Conservation (phyloP, 2,113 vertebrate species). For the Phocoena phocoena region DNA sequence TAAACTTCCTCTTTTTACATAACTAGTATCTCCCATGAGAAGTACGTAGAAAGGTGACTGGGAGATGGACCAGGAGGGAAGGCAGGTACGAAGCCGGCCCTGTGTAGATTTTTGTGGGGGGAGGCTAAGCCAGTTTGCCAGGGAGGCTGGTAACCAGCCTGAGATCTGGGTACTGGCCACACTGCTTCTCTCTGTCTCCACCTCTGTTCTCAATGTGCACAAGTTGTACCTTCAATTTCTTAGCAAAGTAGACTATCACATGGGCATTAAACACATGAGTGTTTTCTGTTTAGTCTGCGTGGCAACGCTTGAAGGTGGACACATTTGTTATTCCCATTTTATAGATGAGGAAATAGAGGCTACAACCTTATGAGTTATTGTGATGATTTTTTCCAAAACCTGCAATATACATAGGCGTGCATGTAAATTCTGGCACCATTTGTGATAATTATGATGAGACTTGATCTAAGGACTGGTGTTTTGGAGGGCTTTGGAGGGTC, state of each 20-base stretch:
- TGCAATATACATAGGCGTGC: not conserved
- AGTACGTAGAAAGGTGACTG: not conserved
- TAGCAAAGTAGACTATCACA: not conserved
- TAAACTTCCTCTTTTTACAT: not conserved
- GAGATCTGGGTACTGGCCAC: accelerated
- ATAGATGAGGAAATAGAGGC: not conserved
- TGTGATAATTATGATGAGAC: not conserved
- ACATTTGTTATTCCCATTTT: not conserved
- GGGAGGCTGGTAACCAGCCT: not conserved
- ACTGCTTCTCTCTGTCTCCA: not conserved
- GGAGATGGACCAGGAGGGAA: not conserved
- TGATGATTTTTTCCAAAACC: not conserved
- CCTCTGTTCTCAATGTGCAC: not conserved
- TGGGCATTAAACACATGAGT: not conserved
- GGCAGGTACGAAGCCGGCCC: not conserved
- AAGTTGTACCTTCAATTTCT: not conserved
- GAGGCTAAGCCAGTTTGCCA: not conserved
- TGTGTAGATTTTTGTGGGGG: no score
- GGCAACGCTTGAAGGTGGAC: not conserved
- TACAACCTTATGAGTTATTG: not conserved
- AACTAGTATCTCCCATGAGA: not conserved
- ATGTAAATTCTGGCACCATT: not conserved
- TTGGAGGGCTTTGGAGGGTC: accelerated
- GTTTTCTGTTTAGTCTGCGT: not conserved
- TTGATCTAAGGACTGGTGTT: not conserved